A percentile compares a stretch with the other conserved stretches of the same genome.
phyloP scores from a whole-genome alignment of 2,888 invertebrate genomes.

The Zaprionus lineosus region DNA sequence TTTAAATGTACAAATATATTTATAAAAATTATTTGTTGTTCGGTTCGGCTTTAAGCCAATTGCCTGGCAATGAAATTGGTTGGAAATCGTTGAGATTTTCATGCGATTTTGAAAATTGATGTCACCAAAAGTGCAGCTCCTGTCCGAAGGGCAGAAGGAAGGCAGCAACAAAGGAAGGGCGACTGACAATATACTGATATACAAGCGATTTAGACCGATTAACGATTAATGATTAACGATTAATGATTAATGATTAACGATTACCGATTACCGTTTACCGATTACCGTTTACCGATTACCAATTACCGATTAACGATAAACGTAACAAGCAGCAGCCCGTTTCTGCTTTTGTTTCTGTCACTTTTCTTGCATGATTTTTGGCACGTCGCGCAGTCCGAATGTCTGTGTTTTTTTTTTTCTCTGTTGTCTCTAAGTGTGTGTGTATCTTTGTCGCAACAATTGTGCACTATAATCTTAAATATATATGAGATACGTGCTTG shows the following conservation, averaged over 20 bases:
- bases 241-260: constrained; percentile 35
- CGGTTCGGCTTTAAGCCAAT: constrained; percentile 37
- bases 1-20: too few relatives aligned
- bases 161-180: too few relatives aligned
- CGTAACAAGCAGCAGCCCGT: constrained; percentile 33
- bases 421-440: constrained; percentile 4
- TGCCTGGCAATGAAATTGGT: constrained; percentile 37
- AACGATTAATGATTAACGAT: too few relatives aligned
- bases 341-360: constrained; percentile 28
- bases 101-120: constrained; percentile 9
- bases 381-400: constrained; percentile 49
- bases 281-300: too few relatives aligned
- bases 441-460: constrained; percentile 29
- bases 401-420: not conserved
- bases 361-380: constrained; percentile 56
- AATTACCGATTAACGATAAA: too few relatives aligned
- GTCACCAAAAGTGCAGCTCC: too few relatives aligned
- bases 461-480: constrained; percentile 19
- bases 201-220: too few relatives aligned
- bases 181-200: constrained; percentile 26
- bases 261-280: too few relatives aligned
- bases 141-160: too few relatives aligned
- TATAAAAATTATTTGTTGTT: too few relatives aligned
- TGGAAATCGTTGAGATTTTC: constrained; percentile 14
- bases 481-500: not conserved